Evolutionary conservation across 2,113 vertebrate genomes (phyloP), one percentile per base, ranked within the genome.

Genomic region (Microtus richardsoni): DNA sequence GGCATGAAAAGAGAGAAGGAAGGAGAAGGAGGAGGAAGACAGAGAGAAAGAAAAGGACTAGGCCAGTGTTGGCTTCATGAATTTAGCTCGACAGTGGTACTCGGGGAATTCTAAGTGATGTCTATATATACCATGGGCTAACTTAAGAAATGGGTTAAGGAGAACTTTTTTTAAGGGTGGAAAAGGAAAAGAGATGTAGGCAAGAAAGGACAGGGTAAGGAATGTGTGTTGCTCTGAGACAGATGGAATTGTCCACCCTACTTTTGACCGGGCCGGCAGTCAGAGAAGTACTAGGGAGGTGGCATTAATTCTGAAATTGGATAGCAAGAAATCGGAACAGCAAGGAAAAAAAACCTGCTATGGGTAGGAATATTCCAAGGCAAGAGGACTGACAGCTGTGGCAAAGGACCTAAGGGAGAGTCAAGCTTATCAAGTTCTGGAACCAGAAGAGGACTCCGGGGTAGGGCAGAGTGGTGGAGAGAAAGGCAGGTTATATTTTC

Each of bases 81-180:
- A 82, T 85, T 84, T 47, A 95, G 91, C 21, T 80, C 41, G 58
- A 62, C 22, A 44, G 39, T 75, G 17, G 71, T 47, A 11, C 41
- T 68, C 49, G 79, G 49, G 60, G 49, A 91, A 84, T 88, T 93
- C 88, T 93, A 87, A 80, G 80, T 68, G 58, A 71, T 84, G 10
- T 89, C 70, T 91, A 85, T 39, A 64, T 75, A 84, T 52, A 74
- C 16, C 39, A 68, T 9, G 28, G 54, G n/a, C 80, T 94, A 96
- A 92, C 78, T 91, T 94, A 91, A 93, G 89, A 96, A 86, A 77
- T 88, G 54, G 44, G 49, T 66, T 94, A 84, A 90, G 75, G 41
- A 93, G 44, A 68, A 62, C 5, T 41, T 94, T 89, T 89, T 91
- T 86, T 89, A 93, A 88, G 88, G 16, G 26, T 68, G 19, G 13